Conservation (phyloP, 1,140 invertebrate genomes). For the Drosophila ohnishii region DNA sequence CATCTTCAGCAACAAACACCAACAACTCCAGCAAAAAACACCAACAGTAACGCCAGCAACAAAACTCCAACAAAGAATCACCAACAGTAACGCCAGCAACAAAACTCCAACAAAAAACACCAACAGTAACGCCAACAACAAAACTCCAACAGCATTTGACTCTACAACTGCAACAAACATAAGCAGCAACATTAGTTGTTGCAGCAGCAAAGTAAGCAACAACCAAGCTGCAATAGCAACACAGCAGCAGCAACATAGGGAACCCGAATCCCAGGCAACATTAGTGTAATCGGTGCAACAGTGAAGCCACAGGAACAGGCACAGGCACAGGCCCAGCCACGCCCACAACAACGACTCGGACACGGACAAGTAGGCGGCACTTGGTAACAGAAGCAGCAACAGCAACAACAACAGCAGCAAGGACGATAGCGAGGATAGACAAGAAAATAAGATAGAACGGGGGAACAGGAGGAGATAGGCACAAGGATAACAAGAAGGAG, state of each 20-base stretch:
- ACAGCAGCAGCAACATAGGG: neutral
- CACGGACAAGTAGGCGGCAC: neutral
- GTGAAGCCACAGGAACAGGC: neutral
- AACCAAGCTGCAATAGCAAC: neutral
- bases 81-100: too few relatives aligned
- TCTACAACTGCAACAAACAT: neutral
- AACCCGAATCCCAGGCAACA: neutral
- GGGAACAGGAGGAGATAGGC: neutral
- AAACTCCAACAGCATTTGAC: neutral
- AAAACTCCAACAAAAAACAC: neutral
- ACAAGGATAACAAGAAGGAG: conserved; percentile 11
- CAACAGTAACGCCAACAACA: neutral
- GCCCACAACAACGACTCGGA: conserved; percentile 12
- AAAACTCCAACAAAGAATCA: too few relatives aligned
- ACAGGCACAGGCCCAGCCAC: conserved; percentile 13
- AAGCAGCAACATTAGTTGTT: neutral
- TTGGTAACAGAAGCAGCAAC: conserved; percentile 2
- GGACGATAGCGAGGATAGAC: neutral
- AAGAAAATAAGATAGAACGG: neutral
- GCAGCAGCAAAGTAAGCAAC: too few relatives aligned
- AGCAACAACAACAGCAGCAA: conserved; percentile 4
- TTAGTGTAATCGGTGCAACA: neutral
- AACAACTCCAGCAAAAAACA: neutral
- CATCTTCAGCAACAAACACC: neutral
- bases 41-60: too few relatives aligned